Evolutionary conservation across 2,888 invertebrate genomes (phyloP).

Genomic region (Notodromas monacha): DNA sequence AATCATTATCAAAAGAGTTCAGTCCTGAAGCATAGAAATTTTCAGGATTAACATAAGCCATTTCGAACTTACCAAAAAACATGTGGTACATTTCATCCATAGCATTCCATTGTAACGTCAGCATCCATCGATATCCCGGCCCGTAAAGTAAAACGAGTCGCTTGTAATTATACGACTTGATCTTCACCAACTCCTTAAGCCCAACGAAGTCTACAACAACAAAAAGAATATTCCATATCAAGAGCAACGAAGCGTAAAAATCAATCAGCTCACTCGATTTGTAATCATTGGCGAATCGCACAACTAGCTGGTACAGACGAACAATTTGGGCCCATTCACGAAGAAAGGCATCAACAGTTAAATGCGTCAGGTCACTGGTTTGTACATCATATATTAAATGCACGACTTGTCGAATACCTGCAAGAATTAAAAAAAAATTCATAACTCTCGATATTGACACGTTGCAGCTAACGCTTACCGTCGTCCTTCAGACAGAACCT

Average conservation of each 20-base stretch:
- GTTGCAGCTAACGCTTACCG: slow-evolving; percentile 4
- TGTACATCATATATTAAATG: slow-evolving; percentile 66
- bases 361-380: slow-evolving; percentile 36
- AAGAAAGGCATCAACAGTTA: slow-evolving; percentile 51
- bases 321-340: slow-evolving; percentile 78
- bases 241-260: not conserved
- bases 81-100: slow-evolving; percentile 38
- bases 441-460: not conserved
- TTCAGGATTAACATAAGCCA: no score
- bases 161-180: slow-evolving; percentile 72
- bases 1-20: no score
- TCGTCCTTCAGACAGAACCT: no score
- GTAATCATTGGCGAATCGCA: slow-evolving; percentile 30
- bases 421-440: no score
- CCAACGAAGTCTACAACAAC: no score
- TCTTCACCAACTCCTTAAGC: slow-evolving; percentile 14
- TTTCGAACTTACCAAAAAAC: slow-evolving; percentile 21
- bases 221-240: no score
- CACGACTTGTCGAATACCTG: slow-evolving; percentile 49
- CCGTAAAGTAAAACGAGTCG: slow-evolving; percentile 67
- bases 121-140: slow-evolving; percentile 44
- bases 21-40: no score
- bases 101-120: slow-evolving; percentile 41
- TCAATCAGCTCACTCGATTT: slow-evolving; percentile 5
- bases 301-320: slow-evolving; percentile 48